A percentile compares a stretch with the other conserved stretches of the same genome.
phyloP scores from a whole-genome alignment of 1,140 invertebrate species.

The Pristionchus pacificus region DNA sequence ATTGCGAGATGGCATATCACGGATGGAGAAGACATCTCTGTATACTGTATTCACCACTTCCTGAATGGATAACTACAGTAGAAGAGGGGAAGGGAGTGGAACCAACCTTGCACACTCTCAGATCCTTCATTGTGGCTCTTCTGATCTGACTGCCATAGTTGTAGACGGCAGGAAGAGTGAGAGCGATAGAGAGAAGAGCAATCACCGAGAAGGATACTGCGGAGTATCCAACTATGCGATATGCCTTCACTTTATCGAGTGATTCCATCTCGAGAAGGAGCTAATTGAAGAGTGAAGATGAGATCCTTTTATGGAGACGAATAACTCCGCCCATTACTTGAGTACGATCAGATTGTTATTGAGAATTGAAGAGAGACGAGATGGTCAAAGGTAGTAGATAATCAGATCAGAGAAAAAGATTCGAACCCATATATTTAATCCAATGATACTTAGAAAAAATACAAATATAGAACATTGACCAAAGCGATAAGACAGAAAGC shows the following conservation, averaged over 20 bases:
- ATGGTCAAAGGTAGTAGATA: too few relatives aligned
- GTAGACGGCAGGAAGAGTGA: slow-evolving; percentile 15
- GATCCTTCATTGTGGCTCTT: background rate
- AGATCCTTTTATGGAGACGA: too few relatives aligned
- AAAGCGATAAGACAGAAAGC: too few relatives aligned
- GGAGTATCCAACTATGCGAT: slow-evolving; percentile 9
- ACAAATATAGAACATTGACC: too few relatives aligned
- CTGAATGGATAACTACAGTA: background rate
- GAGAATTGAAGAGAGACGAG: too few relatives aligned
- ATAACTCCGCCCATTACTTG: too few relatives aligned
- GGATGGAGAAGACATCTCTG: slow-evolving; percentile 3
- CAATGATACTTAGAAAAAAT: too few relatives aligned
- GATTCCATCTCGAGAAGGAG: background rate
- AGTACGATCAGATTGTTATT: too few relatives aligned
- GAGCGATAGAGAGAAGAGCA: slow-evolving; percentile 13
- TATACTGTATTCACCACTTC: background rate
- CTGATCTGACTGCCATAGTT: slow-evolving; percentile 10
- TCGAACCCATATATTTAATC: too few relatives aligned
- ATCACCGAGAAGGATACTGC: slow-evolving; percentile 18
- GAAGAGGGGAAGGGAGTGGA: background rate
- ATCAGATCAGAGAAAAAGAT: too few relatives aligned
- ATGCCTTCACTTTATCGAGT: background rate
- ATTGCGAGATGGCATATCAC: slow-evolving; percentile 4
- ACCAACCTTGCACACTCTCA: slow-evolving; percentile 5
- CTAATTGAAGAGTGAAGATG: too few relatives aligned